These are phyloP conservation scores for Balearica regulorum DNA, from an alignment of 2,797 vertebrate genomes.

Conservation along the genomic window DNA sequence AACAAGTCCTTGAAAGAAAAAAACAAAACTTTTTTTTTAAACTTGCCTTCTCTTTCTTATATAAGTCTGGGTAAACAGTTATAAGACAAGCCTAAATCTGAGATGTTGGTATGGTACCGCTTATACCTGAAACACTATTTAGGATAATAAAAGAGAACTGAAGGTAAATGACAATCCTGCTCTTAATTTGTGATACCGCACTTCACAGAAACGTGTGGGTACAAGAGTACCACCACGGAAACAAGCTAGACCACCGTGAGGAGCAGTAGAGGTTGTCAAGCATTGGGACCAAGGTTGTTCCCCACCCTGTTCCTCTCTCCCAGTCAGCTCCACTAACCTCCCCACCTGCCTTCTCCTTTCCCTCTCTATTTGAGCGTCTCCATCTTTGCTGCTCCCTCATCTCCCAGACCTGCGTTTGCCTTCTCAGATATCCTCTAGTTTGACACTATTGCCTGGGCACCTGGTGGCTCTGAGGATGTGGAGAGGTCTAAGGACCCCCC, in stretches of 20 bases:
- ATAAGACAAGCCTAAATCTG: not conserved
- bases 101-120: not conserved
- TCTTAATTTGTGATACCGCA: not conserved
- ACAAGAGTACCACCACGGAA: not conserved
- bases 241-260: not conserved
- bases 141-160: not conserved
- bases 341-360: not conserved
- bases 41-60: not conserved
- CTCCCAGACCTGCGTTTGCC: not conserved
- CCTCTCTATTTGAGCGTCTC: not conserved
- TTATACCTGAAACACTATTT: not conserved
- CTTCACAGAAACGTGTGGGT: rapidly evolving
- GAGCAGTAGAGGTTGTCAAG: not conserved
- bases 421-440: not conserved
- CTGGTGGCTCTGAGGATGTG: not conserved
- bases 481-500: not conserved
- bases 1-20: not conserved
- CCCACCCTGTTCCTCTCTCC: not conserved
- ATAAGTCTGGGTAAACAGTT: not conserved
- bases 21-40: not conserved
- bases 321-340: no score
- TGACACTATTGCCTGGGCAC: rapidly evolving
- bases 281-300: rapidly evolving
- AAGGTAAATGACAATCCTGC: not conserved
- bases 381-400: not conserved